Conservation (phyloP, 2,888 invertebrate species). For the Nezara viridula region DNA sequence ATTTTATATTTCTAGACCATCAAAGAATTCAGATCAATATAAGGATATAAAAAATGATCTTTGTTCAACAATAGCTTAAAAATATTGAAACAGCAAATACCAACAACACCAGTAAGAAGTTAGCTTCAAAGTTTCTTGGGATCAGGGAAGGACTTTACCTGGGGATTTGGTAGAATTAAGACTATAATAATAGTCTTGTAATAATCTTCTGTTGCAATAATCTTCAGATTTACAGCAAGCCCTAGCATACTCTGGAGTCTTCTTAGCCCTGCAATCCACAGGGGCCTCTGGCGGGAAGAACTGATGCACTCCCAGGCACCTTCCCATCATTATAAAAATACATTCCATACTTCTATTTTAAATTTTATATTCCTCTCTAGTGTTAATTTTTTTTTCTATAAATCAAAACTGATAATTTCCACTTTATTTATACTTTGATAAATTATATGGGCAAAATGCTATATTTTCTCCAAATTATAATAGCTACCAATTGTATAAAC, state of each 20-base stretch:
- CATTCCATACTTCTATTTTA: constrained; percentile 52
- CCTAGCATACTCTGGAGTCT: constrained; percentile 43
- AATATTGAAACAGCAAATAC: constrained; percentile 12
- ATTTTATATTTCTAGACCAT: neutral
- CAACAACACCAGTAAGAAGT: constrained; percentile 17
- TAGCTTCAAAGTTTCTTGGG: constrained; percentile 13
- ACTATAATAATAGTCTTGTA: constrained; percentile 68
- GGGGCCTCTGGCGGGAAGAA: constrained; percentile 77
- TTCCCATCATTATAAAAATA: constrained; percentile 66
- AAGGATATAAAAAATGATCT: neutral
- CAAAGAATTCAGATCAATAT: neutral
- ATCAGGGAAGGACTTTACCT: constrained; percentile 60
- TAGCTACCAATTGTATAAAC: neutral
- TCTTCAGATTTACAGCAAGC: constrained; percentile 82
- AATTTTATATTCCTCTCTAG: constrained; percentile 48
- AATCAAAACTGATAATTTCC: neutral
- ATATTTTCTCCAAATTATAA: neutral
- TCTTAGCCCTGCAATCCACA: constrained; percentile 56
- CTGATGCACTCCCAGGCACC: constrained; percentile 72
- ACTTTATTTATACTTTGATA: neutral
- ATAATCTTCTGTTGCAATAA: constrained; percentile 77
- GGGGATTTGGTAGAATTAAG: constrained; percentile 59
- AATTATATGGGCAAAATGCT: neutral
- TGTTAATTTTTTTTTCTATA: constrained; percentile 15
- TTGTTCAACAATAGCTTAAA: neutral